Evolutionary conservation across 2,797 vertebrate species (phyloP).

Genomic region (Phalanger gymnotis): DNA sequence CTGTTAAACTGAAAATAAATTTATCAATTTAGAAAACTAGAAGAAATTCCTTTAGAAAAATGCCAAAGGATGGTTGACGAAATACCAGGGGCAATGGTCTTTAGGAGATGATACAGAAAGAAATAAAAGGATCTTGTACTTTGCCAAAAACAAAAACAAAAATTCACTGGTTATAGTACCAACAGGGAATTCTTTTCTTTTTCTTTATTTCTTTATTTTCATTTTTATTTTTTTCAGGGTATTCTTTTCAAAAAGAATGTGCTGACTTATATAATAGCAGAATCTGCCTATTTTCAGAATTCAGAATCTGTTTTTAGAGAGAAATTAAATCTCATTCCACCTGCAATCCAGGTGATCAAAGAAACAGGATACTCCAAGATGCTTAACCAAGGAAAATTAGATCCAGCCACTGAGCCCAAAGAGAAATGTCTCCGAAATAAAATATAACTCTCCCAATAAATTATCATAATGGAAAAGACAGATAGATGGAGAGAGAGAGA

Average conservation of each 20-base stretch:
- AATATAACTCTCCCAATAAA: background rate
- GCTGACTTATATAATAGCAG: background rate
- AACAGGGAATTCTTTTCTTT: background rate
- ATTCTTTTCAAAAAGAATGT: background rate
- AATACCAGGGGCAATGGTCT: background rate
- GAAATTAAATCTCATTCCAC: background rate
- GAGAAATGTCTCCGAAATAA: background rate
- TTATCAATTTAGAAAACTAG: background rate
- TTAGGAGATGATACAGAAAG: background rate
- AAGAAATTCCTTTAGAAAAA: constrained; percentile 12
- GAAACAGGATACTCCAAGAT: background rate
- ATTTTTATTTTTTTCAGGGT: too few relatives aligned
- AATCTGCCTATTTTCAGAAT: background rate
- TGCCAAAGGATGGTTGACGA: background rate
- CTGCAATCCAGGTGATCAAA: background rate
- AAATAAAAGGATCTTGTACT: background rate
- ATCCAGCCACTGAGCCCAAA: background rate
- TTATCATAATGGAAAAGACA: background rate
- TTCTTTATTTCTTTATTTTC: too few relatives aligned
- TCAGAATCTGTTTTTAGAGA: background rate
- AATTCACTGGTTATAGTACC: background rate
- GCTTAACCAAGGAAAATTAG: background rate
- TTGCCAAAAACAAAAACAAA: background rate
- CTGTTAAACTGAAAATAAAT: constrained; percentile 11
- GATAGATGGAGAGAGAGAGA: too few relatives aligned